Evolutionary conservation across 2,797 vertebrate genomes (phyloP), one percentile per base, ranked within the genome.

Genomic region (Notolepis coatsorum): DNA sequence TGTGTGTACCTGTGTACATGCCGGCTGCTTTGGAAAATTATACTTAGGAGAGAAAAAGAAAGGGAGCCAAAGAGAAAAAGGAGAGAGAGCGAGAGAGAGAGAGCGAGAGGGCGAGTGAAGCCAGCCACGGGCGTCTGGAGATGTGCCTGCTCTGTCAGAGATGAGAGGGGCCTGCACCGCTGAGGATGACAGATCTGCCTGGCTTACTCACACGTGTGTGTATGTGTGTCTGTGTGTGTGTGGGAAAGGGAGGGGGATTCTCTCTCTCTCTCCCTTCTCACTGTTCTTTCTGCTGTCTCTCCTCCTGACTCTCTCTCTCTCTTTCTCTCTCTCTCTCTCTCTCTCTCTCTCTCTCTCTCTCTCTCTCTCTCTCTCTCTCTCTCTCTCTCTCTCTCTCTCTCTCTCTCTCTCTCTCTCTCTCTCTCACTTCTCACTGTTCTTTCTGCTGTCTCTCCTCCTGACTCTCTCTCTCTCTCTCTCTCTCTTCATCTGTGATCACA

Each of bases 111-210:
- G 42, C 12, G 39, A 75, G 62, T 57, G 71, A 77, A 82, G 72
- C 41, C 48, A 77, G 75, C 73, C 71, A 82, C 31, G 25, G 71
- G 82, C 52, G 46, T 80, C 78, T 85, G 77, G 81, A 89, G 85
- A 82, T 82, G 80, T 73, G 79, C 78, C 65, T 75, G 77, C 73
- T 86, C 78, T 87, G 84, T 88, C 85, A 86, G 79, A 67, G 82
- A 78, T 80, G 71, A 85, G 84, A 82, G 74, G 80, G 80, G 81
- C 82, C 78, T 76, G 79, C 46, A 61, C 72, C 21, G 74, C 80
- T 7, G 18, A 61, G 79, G 79, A 90, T 89, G 89, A 90, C 84
- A 87, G 79, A 83, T 85, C 88, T 76, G 81, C 67, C 78, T 79
- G 21, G 45, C 64, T 86, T 73, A 73, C 82, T 86, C 80, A 79